These are phyloP conservation scores for Chymomyza amoena DNA, from an alignment of 2,888 invertebrate genomes.

Conservation along the genomic window DNA sequence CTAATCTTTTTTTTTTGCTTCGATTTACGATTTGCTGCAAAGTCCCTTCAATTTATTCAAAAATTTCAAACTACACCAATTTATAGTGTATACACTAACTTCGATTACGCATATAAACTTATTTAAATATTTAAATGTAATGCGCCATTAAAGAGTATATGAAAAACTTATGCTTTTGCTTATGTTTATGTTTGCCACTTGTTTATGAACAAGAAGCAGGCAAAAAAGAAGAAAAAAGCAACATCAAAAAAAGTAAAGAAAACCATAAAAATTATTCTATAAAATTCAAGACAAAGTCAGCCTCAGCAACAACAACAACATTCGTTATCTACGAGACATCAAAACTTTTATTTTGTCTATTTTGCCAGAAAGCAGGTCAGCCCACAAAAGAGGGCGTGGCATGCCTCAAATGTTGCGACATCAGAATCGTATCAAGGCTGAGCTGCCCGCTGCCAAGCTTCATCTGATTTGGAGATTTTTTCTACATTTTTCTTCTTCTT, in stretches of 20 bases:
- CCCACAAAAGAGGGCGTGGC: slow-evolving; percentile 1
- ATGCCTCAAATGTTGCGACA: background rate
- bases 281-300: slow-evolving; percentile 37
- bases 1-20: no score
- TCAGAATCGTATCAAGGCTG: background rate
- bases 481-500: no score
- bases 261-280: slow-evolving; percentile 23
- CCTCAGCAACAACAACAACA: slow-evolving; percentile 6
- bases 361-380: slow-evolving; percentile 40
- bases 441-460: background rate
- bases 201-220: slow-evolving; percentile 29
- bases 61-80: background rate
- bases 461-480: background rate
- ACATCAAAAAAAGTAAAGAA: slow-evolving; percentile 9
- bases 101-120: background rate
- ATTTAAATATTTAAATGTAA: no score
- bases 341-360: slow-evolving; percentile 8
- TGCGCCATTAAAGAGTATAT: background rate
- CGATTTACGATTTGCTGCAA: no score
- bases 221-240: slow-evolving; percentile 3
- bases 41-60: no score
- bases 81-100: background rate
- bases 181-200: slow-evolving; percentile 52
- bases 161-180: slow-evolving; percentile 17
- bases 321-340: slow-evolving; percentile 31